Percentiles rank a stretch among this genome's conserved stretches.
phyloP scores from a whole-genome alignment of 2,888 invertebrate genomes.

The Criorhina ranunculi region DNA sequence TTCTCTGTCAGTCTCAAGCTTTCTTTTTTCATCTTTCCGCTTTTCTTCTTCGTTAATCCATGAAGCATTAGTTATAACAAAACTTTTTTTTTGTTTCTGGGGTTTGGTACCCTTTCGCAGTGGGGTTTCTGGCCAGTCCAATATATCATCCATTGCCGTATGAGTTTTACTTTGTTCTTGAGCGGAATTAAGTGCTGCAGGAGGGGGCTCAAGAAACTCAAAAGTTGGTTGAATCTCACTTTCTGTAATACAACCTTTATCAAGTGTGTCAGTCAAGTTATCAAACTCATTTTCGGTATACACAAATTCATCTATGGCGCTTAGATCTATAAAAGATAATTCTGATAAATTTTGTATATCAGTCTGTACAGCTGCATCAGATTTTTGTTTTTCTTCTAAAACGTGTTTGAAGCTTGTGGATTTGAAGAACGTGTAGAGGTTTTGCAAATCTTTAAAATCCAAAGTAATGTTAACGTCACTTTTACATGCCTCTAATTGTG shows the following conservation, averaged over 20 bases:
- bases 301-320: slow-evolving; percentile 25
- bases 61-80: slow-evolving; percentile 4
- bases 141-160: slow-evolving; percentile 22
- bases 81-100: slow-evolving; percentile 9
- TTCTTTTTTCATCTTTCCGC: slow-evolving; percentile 3
- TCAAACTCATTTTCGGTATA: slow-evolving; percentile 20
- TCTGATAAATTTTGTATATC: slow-evolving; percentile 1
- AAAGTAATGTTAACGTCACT: no score
- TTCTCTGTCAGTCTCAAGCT: slow-evolving; percentile 9
- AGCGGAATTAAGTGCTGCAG: no score
- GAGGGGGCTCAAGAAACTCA: no score
- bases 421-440: no score
- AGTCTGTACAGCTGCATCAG: slow-evolving; percentile 18
- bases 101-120: slow-evolving; percentile 1
- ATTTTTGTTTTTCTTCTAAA: slow-evolving; percentile 34
- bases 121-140: slow-evolving; percentile 2
- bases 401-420: slow-evolving; percentile 8
- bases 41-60: not conserved
- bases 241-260: not conserved
- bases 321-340: slow-evolving; percentile 1
- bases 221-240: no score
- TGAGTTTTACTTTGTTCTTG: no score
- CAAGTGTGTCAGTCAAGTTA: not conserved
- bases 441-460: no score
- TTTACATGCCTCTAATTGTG: slow-evolving; percentile 18